phyloP scores from a whole-genome alignment of 1,140 invertebrate genomes.

The Popillia japonica region DNA sequence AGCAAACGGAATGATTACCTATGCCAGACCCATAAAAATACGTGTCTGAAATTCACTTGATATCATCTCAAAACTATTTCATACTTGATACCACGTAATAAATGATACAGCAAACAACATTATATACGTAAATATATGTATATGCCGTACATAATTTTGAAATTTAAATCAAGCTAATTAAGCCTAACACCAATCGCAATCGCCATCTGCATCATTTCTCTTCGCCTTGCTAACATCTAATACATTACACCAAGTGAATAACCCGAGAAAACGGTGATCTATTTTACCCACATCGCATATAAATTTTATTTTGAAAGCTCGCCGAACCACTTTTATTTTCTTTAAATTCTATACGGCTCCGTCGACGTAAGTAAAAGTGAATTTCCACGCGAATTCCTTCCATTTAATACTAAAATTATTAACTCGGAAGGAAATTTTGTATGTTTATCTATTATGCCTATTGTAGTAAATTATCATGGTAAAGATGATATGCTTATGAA shows the following conservation, averaged over 20 bases:
- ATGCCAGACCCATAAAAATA: no score
- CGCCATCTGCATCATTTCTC: neutral
- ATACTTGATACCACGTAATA: neutral
- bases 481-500: neutral
- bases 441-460: neutral
- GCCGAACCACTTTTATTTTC: neutral
- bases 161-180: neutral
- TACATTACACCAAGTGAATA: no score
- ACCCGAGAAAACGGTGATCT: no score
- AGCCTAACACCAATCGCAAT: neutral
- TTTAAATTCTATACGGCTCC: neutral
- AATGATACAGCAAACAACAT: neutral
- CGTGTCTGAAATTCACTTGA: neutral
- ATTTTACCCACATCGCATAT: neutral
- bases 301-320: slow-evolving; percentile 18
- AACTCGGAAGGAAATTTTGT: neutral
- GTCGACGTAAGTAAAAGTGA: slow-evolving; percentile 7
- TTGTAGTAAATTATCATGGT: neutral
- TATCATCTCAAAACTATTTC: neutral
- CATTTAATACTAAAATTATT: neutral
- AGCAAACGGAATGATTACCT: no score
- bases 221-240: no score
- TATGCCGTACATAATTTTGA: slow-evolving; percentile 9
- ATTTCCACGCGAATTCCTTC: slow-evolving; percentile 5
- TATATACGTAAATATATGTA: neutral